Base-by-base conservation (phyloP, 2,797 vertebrate genomes). In the Rhynchonycteris naso region DNA sequence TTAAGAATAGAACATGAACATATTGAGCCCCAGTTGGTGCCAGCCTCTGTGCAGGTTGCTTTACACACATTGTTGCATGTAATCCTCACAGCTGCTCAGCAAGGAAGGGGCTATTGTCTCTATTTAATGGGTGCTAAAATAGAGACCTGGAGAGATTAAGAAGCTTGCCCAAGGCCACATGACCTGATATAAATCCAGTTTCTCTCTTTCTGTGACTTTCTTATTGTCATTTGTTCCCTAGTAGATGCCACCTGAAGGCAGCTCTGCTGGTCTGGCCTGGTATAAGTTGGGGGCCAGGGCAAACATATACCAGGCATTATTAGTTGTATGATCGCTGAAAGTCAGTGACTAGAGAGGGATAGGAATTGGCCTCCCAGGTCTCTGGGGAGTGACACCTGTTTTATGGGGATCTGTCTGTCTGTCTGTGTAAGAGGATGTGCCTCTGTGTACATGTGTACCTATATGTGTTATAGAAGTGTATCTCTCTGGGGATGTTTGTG, bases 91-190 rank as follows among this genome's bases (percentile, higher is more conserved):
- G 75, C 72, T 78, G 7, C 68, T 76, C 24, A 61, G 58, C 78
- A 65, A 75, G 68, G 63, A 75, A 79, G 61, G 33, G 47, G n/a
- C 26, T 72, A 0, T 91, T 78, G 68, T 54, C 78, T 69, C 18
- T 93, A 4, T 52, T 75, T 83, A 71, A 59, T 35, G 21, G 30
- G 30, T 92, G 66, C 90, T 82, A 47, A 93, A 85, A 61, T 74
- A 85, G 72, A 94, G 74, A 86, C 72, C 79, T 47, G 88, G 59
- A 66, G 38, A 82, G 47, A 71, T 95, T 81, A 68, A 90, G 66
- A 94, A 89, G 52, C 54, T 84, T 59, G 30, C 50, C 33, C 26
- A 66, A 61, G 13, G 72, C 35, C 88, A 50, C 43, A 72, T 69
- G 89, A 89, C 86, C 93, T 47, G 56, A n/a, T 84, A 7, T 80